Base-by-base conservation (phyloP, 92 coral and sea anemone genomes). In the Scolanthus callimorphus region DNA sequence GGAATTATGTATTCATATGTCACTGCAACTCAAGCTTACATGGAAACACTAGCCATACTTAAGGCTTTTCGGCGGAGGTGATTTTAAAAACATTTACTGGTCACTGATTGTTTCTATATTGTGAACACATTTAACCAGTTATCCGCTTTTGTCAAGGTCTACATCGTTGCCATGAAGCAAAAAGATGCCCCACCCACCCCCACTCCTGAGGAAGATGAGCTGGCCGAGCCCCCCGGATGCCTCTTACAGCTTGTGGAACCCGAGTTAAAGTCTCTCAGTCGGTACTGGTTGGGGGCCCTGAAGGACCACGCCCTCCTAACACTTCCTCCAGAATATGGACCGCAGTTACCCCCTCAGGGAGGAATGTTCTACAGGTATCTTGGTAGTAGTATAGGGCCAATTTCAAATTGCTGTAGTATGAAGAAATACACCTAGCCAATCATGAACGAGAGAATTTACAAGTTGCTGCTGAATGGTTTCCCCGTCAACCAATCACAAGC, bases 301-400 rank as follows among this genome's bases (percentile, higher is more conserved):
- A 88, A 72, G 50, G 99, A 94, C 76, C 96, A 88, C 60, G 99
- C 96, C 30, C 82, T 88, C 29, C 85, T 94, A 9, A 71, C 99
- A 0, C 78, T 94, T 17, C 94, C 99, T 17, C 66, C 82, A 3
- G 96, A 94, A 70, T 94, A 94, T 49, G 84, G 91, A 25, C 67
- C 88, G 27, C 99, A 94, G 54, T 68, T 94, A 58, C 99, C 99
- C 20, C 79, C 79, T 1, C 86, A 77, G 4, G 99, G 99, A 19
- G 99, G 99, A 13, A 88, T 94, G 99, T 84, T 94, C 49, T 88
- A 94, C 78, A 86, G 96, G 98, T 92, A 54, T n/a, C n/a, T n/a
- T n/a, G n/a, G n/a, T n/a, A n/a, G n/a, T n/a, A n/a, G n/a, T n/a
- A n/a, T n/a, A n/a, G n/a, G n/a, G n/a, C n/a, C n/a, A n/a, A n/a